Conservation (phyloP, 2,888 invertebrate species). For the Laothoe populi region DNA sequence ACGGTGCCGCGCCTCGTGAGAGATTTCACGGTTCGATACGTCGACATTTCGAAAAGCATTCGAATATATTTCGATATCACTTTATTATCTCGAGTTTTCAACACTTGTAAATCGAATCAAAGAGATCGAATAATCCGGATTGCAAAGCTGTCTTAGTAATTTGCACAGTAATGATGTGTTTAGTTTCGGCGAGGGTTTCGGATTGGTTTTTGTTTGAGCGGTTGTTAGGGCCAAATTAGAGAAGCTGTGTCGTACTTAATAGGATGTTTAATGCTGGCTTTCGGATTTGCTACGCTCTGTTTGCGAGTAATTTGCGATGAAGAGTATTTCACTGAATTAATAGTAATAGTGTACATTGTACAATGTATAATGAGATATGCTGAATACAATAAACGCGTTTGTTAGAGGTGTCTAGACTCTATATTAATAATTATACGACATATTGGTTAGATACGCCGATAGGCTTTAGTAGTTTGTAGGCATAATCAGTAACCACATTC, state of each 20-base stretch:
- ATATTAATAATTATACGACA: neutral
- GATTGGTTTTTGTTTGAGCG: slow-evolving; percentile 28
- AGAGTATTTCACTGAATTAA: slow-evolving; percentile 23
- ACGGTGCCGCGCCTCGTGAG: slow-evolving; percentile 41
- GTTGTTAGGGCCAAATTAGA: slow-evolving; percentile 19
- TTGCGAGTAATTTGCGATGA: slow-evolving; percentile 24
- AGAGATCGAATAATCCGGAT: slow-evolving; percentile 24
- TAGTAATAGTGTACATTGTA: slow-evolving; percentile 16
- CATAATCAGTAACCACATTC: too few relatives aligned
- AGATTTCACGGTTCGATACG: slow-evolving; percentile 60
- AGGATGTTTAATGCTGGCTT: slow-evolving; percentile 23
- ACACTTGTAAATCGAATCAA: slow-evolving; percentile 26
- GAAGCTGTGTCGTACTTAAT: slow-evolving; percentile 21
- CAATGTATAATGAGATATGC: neutral
- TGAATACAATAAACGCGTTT: neutral
- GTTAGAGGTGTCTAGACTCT: neutral
- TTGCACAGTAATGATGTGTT: slow-evolving; percentile 33
- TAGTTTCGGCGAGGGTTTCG: slow-evolving; percentile 29
- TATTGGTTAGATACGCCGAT: neutral
- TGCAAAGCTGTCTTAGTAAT: slow-evolving; percentile 21
- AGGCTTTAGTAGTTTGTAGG: neutral
- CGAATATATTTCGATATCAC: slow-evolving; percentile 35
- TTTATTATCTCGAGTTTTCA: slow-evolving; percentile 33
- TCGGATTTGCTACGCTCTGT: slow-evolving; percentile 16
- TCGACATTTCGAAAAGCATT: slow-evolving; percentile 37